Evolutionary conservation across 2,113 vertebrate species (phyloP), one percentile per base, ranked within the genome.

Genomic region (Nettapus auritus): DNA sequence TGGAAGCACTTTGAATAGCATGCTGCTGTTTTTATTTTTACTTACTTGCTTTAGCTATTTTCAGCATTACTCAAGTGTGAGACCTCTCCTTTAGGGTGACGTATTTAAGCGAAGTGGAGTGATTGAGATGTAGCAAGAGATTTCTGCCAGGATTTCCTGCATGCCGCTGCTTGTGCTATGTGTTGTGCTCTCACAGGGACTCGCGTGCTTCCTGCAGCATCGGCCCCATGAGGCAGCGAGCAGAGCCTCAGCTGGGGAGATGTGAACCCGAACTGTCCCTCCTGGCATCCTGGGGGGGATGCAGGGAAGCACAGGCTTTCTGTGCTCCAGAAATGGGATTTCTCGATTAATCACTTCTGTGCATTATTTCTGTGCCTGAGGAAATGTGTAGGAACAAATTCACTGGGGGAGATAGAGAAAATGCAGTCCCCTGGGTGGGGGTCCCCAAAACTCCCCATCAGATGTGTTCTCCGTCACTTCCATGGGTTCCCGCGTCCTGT

Each of bases 181-280:
- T 26, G 42, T 62, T 93, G 36, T 50, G 13, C 23, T 89, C 38
- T 52, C 0, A 2, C 5, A 13, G 40, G 16, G 17, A 46, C 40
- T 36, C 42, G 60, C 19, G 1, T 2, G 5, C 56, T 82, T 84
- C 59, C 81, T 13, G 0, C 81, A 78, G 14, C 59, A 23, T 15
- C 4, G 0, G 40, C 5, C 46, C 69, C 2, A 6, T 21, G 13
- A 0, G 0, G 15, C 40, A 19, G 19, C 4, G 15, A 82, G 38
- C 2, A 2, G 33, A 33, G 57, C 44, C 55, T 77, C n/a, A 3
- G 2, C 55, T 2, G 2, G 48, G 34, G 59, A 62, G 10, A 13
- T 57, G 15, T 19, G 17, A 69, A 36, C 38, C 57, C 48, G 52
- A 15, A 12, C 9, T 2, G 25, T 81, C 42, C 13, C 46, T 40